Conservation (phyloP, 2,113 vertebrate genomes). For the Maccullochella peelii region DNA sequence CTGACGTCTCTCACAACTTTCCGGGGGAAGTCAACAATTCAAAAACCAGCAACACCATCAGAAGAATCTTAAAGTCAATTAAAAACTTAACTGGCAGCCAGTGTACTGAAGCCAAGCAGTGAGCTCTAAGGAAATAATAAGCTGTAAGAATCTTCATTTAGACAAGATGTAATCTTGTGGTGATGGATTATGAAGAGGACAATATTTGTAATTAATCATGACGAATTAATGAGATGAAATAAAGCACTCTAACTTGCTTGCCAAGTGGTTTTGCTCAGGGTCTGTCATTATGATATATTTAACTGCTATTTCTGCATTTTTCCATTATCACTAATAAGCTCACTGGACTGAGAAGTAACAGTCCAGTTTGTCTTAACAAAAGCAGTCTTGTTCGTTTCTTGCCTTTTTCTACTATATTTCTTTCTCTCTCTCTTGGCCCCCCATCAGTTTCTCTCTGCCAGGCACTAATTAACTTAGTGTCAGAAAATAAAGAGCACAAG, state of each 20-base stretch:
- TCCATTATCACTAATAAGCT: conserved; percentile 41
- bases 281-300: conserved; percentile 32
- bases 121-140: neutral
- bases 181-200: conserved; percentile 36
- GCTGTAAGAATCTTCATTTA: conserved; percentile 10
- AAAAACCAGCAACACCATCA: neutral
- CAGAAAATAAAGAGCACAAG: conserved; percentile 68
- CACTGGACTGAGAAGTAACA: conserved; percentile 9
- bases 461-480: conserved; percentile 79
- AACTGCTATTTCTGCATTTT: conserved; percentile 52
- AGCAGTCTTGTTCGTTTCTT: conserved; percentile 50
- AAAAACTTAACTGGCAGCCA: neutral
- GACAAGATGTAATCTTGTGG: conserved; percentile 26
- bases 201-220: conserved; percentile 47
- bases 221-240: conserved; percentile 49
- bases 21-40: neutral
- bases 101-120: neutral
- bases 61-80: neutral
- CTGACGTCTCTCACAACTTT: conserved; percentile 1
- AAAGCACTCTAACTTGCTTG: conserved; percentile 29
- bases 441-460: conserved; percentile 73
- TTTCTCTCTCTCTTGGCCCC: conserved; percentile 18
- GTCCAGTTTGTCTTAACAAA: conserved; percentile 35
- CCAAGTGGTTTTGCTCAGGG: conserved; percentile 16
- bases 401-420: conserved; percentile 44